phyloP scores from a whole-genome alignment of 2,113 vertebrate species.

The Taurulus bubalis region DNA sequence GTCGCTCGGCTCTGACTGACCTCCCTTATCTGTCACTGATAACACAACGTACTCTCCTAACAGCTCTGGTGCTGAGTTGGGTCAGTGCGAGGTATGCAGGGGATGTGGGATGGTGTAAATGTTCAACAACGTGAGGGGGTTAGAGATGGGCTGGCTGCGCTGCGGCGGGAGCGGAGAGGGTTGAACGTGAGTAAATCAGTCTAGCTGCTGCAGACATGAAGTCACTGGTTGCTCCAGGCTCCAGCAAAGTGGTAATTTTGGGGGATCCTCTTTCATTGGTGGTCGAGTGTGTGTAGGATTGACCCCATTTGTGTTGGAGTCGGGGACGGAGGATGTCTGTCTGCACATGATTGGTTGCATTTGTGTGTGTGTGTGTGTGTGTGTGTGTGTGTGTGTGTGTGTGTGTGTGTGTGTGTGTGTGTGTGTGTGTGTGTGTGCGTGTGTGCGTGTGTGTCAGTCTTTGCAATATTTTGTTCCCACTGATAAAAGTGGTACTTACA shows the following conservation, averaged over 20 bases:
- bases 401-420: slow-evolving; percentile 20
- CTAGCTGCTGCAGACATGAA: slow-evolving; percentile 61
- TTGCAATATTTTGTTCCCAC: slow-evolving; percentile 26
- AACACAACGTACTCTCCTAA: slow-evolving; percentile 34
- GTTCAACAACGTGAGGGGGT: slow-evolving; percentile 34
- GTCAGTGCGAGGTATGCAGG: slow-evolving; percentile 7
- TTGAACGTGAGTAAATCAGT: slow-evolving; percentile 66
- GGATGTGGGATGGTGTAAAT: slow-evolving; percentile 45
- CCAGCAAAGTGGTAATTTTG: slow-evolving; percentile 64
- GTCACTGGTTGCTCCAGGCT: slow-evolving; percentile 68
- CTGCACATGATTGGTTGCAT: slow-evolving; percentile 44
- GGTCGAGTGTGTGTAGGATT: slow-evolving; percentile 55
- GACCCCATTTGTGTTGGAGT: slow-evolving; percentile 56
- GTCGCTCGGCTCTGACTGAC: slow-evolving; percentile 57
- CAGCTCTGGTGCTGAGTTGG: slow-evolving; percentile 27
- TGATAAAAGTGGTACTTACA: slow-evolving; percentile 2
- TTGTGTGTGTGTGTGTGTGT: slow-evolving; percentile 32
- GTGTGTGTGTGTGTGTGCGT: slow-evolving; percentile 24
- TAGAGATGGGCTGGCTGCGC: slow-evolving; percentile 10
- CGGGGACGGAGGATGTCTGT: slow-evolving; percentile 43
- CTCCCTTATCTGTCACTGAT: slow-evolving; percentile 70
- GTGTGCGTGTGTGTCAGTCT: slow-evolving; percentile 13
- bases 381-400: slow-evolving; percentile 24
- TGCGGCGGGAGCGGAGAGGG: slow-evolving; percentile 45
- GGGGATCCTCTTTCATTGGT: slow-evolving; percentile 70